Evolutionary conservation across 2,797 vertebrate species (phyloP).

Genomic region (Ibycter americanus): DNA sequence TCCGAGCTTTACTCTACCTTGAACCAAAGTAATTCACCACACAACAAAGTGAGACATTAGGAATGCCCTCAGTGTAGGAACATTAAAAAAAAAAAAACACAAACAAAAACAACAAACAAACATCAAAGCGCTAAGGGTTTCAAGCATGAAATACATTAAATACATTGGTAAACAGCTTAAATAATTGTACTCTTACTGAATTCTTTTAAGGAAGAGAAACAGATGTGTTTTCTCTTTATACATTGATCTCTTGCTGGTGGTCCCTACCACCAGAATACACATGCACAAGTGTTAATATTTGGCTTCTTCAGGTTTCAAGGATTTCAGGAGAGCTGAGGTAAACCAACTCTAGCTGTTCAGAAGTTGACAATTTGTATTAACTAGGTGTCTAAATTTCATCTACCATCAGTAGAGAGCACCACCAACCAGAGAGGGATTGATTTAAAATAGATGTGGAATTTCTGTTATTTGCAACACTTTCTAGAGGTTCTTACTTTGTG

Average conservation of each 20-base stretch:
- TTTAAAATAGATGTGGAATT: not conserved
- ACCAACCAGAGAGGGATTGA: not conserved
- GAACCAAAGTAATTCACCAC: not conserved
- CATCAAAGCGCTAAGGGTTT: not conserved
- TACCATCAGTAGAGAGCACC: not conserved
- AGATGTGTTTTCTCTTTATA: not conserved
- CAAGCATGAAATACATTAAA: not conserved
- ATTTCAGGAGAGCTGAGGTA: not conserved
- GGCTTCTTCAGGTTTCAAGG: not conserved
- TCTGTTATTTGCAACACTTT: not conserved
- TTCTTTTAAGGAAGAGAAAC: not conserved
- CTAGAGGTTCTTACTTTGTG: not conserved
- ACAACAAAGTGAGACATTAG: not conserved
- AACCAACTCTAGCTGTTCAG: not conserved
- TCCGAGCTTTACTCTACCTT: not conserved
- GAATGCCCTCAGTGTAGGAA: not conserved
- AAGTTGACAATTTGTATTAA: not conserved
- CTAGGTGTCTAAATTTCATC: not conserved
- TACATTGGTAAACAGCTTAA: not conserved
- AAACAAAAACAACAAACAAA: rapidly evolving
- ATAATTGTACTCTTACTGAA: not conserved
- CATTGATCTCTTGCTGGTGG: not conserved
- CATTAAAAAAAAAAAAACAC: not conserved
- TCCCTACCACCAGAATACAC: not conserved
- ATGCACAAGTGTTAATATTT: not conserved